These are phyloP conservation scores for Nudaria mundana DNA, from an alignment of 2,888 invertebrate genomes.

Conservation along the genomic window DNA sequence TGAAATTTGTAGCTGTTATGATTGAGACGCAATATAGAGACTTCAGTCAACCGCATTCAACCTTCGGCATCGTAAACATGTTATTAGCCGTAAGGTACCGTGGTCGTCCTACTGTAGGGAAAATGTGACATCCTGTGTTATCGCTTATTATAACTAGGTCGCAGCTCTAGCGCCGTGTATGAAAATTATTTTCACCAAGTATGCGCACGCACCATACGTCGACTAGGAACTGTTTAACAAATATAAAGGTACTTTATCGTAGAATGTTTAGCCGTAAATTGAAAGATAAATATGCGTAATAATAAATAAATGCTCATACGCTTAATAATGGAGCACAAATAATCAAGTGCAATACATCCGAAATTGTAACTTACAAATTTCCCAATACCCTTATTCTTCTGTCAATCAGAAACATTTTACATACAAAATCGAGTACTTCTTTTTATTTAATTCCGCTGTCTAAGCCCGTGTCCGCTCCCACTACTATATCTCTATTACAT, in stretches of 20 bases:
- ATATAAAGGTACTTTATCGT: conserved; percentile 38
- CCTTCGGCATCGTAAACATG: conserved; percentile 19
- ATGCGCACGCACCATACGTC: conserved; percentile 34
- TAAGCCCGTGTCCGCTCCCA: no score
- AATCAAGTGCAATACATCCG: no score
- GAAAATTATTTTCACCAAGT: conserved; percentile 73
- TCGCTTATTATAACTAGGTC: conserved; percentile 71
- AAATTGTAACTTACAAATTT: no score
- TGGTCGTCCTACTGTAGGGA: conserved; percentile 42
- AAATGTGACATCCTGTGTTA: conserved; percentile 76
- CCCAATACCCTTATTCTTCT: no score
- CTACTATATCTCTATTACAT: no score
- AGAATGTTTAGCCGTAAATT: conserved; percentile 15
- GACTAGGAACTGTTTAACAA: conserved; percentile 48
- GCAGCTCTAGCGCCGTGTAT: conserved; percentile 52
- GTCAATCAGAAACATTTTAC: no score
- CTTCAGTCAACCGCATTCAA: conserved; percentile 14
- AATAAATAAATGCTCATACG: no score
- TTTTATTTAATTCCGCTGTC: no score
- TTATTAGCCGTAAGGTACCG: conserved; percentile 3
- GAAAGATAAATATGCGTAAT: no score
- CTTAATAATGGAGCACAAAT: no score
- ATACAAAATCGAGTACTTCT: no score
- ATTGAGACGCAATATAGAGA: conserved; percentile 23
- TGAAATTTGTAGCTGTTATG: no score